Evolutionary conservation across 2,797 vertebrate genomes (phyloP), one percentile per base, ranked within the genome.

Genomic region (Sphenodon punctatus): DNA sequence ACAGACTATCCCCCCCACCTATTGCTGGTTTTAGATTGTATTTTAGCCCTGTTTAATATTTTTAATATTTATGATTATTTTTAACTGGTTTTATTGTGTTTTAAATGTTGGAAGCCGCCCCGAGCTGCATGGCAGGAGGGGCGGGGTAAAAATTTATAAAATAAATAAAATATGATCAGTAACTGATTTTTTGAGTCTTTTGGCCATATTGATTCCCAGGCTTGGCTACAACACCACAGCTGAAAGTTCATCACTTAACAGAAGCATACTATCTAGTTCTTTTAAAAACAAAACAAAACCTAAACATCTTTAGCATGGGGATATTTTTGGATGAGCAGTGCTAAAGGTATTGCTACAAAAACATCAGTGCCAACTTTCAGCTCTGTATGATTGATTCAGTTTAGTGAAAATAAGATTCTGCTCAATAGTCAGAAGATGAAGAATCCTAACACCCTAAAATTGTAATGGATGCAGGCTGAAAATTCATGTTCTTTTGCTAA

Each of bases 371-470:
- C n/a, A 0, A 2, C 67, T 56, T 71, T 41, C 48, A n/a, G 51
- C 34, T 71, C 59, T 19, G 20, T 13, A 9, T 2, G 25, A 70
- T 86, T 43, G 39, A 36, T 59, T 80, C 63, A 2, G 14, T 65
- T 73, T 38, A 68, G 61, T 38, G 71, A 76, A 89, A 30, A 65
- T 63, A 61, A 65, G 84, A 12, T 20, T 27, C 51, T 32, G 16
- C 32, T 55, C 20, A 9, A 22, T 11, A 58, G 55, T 6, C 20
- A n/a, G n/a, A n/a, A 58, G 55, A 36, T 34, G 11, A 58, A 34
- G 17, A 55, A 55, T 30, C 17, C 27, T 51, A 20, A 5, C 34
- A 34, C 55, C 55, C 10, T 75, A 30, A 19, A 27, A 9, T 55
- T 46, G 39, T 27, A 39, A 58, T 1, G 6, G 76, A 27, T 20